phyloP scores from a whole-genome alignment of 2,113 vertebrate species.

The Neotragus moschatus region DNA sequence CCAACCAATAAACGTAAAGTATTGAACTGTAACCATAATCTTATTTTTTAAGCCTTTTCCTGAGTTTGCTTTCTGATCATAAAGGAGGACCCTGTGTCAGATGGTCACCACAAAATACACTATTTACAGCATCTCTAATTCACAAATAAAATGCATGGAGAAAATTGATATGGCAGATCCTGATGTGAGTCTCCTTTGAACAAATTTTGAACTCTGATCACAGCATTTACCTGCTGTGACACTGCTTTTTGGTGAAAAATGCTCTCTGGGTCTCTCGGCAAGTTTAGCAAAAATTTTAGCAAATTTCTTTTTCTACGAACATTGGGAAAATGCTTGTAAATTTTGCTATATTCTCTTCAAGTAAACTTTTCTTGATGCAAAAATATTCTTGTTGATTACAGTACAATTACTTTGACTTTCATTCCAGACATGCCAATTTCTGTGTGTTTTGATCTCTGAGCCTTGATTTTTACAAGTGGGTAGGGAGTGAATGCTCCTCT shows the following conservation, averaged over 20 bases:
- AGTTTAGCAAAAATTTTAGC: conserved; percentile 18
- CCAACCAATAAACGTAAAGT: conserved; percentile 74
- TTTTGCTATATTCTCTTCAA: neutral
- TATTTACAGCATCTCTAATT: conserved; percentile 54
- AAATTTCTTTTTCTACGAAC: neutral
- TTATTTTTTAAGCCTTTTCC: conserved; percentile 59
- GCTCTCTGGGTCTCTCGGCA: conserved; percentile 22
- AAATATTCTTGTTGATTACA: neutral
- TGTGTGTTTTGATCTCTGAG: neutral
- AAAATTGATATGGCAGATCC: conserved; percentile 64
- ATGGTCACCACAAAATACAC: conserved; percentile 26
- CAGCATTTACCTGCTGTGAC: conserved; percentile 38
- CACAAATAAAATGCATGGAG: conserved; percentile 65
- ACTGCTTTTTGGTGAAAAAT: conserved; percentile 30
- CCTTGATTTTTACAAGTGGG: neutral
- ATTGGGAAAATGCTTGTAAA: neutral
- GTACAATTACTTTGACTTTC: neutral
- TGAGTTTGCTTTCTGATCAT: conserved; percentile 60
- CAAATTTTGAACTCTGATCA: conserved; percentile 55
- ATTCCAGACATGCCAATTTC: neutral
- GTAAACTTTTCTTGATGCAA: neutral
- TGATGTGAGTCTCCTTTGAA: conserved; percentile 42
- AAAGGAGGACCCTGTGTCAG: conserved; percentile 60
- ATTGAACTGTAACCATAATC: conserved; percentile 72
- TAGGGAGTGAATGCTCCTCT: neutral